Conservation (phyloP, 2,888 invertebrate genomes). For the Athalia rosae region DNA sequence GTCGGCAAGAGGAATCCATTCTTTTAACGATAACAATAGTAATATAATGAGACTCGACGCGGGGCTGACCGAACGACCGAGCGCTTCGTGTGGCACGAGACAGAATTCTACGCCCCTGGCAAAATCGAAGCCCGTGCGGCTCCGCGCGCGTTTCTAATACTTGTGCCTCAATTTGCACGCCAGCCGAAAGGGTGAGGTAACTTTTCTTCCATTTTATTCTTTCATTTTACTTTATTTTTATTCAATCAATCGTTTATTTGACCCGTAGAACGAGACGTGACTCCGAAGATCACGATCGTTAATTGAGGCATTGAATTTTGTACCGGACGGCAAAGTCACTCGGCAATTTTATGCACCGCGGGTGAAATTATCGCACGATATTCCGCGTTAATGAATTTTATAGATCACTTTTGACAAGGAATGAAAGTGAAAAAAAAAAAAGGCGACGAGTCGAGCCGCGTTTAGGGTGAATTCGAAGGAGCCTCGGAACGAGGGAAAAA, state of each 20-base stretch:
- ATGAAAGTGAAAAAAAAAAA: too few species aligned
- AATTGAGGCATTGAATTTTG: background rate
- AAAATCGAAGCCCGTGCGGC: constrained; percentile 33
- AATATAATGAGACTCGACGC: background rate
- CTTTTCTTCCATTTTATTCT: background rate
- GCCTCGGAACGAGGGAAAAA: too few species aligned
- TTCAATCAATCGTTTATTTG: background rate
- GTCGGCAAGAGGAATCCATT: constrained; percentile 2
- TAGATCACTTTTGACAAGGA: too few species aligned
- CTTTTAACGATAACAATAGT: background rate
- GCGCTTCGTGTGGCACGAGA: constrained; percentile 41
- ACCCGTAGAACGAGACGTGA: background rate
- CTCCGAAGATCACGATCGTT: background rate
- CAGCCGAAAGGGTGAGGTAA: background rate
- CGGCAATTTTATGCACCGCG: background rate
- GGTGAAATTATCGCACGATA: background rate
- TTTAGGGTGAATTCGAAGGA: too few species aligned
- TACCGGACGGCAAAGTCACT: background rate
- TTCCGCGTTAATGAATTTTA: too few species aligned
- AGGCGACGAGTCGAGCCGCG: too few species aligned
- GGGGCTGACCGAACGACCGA: constrained; percentile 2
- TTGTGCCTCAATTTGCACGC: constrained; percentile 20
- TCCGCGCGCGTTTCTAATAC: constrained; percentile 28
- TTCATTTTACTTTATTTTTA: background rate
- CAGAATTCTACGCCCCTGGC: constrained; percentile 35